phyloP scores from a whole-genome alignment of 2,797 vertebrate genomes.

The Crax fasciolata region DNA sequence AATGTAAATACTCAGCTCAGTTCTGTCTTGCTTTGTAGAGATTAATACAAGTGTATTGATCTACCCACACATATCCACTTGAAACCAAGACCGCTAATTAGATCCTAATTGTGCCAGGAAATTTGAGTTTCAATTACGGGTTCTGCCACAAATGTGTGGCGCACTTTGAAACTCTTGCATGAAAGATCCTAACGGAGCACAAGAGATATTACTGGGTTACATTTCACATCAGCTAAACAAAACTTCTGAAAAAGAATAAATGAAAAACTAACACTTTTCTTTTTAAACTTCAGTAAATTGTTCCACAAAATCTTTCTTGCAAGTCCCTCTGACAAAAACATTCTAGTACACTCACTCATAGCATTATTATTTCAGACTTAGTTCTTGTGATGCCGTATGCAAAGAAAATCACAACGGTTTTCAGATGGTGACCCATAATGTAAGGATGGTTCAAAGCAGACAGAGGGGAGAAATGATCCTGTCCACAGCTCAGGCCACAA shows the following conservation, averaged over 20 bases:
- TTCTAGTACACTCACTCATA: accelerated
- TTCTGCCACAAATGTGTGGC: neutral
- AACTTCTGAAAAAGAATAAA: neutral
- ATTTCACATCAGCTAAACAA: neutral
- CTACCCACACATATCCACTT: neutral
- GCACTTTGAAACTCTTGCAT: neutral
- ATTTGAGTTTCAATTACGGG: neutral
- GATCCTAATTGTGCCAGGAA: constrained; percentile 19
- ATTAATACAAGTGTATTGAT: neutral
- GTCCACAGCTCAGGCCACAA: neutral
- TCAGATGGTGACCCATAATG: neutral
- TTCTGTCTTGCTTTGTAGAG: neutral
- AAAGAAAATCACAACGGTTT: neutral
- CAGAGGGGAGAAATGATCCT: neutral
- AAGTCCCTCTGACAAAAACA: neutral
- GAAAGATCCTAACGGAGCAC: neutral
- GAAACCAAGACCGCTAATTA: constrained; percentile 41
- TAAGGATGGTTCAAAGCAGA: neutral
- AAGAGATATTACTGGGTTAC: neutral
- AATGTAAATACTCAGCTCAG: constrained; percentile 1
- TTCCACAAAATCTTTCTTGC: neutral
- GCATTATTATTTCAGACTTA: neutral
- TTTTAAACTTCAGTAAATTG: neutral
- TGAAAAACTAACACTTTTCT: neutral
- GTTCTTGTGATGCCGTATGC: neutral